These are phyloP conservation scores for Leuciscus waleckii DNA, from an alignment of 2,797 vertebrate species.

Conservation along the genomic window DNA sequence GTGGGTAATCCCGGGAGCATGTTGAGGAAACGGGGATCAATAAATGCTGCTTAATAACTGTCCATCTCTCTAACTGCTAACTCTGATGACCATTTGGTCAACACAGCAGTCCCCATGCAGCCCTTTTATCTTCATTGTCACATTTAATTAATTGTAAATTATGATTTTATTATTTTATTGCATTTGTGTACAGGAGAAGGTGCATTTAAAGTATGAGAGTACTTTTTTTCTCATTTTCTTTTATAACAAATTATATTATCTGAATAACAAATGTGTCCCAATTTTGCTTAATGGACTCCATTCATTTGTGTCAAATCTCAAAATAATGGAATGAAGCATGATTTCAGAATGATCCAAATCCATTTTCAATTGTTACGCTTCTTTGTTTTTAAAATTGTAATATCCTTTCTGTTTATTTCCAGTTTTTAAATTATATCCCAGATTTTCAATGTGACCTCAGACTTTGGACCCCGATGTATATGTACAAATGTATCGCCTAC, in stretches of 20 bases:
- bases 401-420: constrained; percentile 5
- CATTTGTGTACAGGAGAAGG: neutral
- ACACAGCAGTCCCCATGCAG: neutral
- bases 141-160: neutral
- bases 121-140: neutral
- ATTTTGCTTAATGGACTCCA: neutral
- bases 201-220: neutral
- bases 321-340: neutral
- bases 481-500: constrained; percentile 26
- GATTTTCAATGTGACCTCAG: constrained; percentile 6
- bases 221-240: neutral
- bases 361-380: neutral
- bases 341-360: constrained; percentile 6
- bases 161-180: neutral
- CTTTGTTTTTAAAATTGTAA: neutral
- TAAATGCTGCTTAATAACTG: constrained; percentile 62
- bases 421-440: neutral
- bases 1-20: constrained; percentile 61
- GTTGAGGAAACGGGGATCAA: constrained; percentile 55
- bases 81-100: constrained; percentile 53
- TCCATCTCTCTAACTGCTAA: constrained; percentile 50
- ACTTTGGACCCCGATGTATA: neutral
- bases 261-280: neutral
- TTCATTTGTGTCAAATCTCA: constrained; percentile 3
- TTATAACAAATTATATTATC: neutral